phyloP scores from a whole-genome alignment of 2,888 invertebrate species.

The Drosophila parthenogenetica region DNA sequence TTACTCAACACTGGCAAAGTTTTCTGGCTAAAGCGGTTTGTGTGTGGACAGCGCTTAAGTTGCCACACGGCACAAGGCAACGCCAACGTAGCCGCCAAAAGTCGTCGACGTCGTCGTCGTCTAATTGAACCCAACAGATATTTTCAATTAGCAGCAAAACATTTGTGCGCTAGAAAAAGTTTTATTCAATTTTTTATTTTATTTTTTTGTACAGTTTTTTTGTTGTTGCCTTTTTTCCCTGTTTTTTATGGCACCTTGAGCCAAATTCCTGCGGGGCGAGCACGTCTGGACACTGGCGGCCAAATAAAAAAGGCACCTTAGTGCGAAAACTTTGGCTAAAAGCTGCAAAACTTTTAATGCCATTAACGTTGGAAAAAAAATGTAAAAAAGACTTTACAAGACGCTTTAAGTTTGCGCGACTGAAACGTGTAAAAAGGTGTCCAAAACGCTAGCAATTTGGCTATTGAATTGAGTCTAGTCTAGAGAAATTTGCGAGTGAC shows the following conservation, averaged over 20 bases:
- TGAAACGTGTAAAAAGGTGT: conserved; percentile 39
- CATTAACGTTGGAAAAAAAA: conserved; percentile 56
- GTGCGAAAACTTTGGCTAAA: conserved; percentile 62
- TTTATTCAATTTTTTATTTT: conserved; percentile 68
- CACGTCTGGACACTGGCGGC: conserved; percentile 72
- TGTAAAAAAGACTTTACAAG: conserved; percentile 30
- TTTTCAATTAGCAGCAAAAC: conserved; percentile 85
- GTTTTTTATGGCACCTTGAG: conserved; percentile 76
- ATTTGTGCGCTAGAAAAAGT: conserved; percentile 77
- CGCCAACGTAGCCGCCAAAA: conserved; percentile 36
- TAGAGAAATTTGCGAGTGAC: conserved; percentile 25
- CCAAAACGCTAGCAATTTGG: conserved; percentile 9
- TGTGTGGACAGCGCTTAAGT: conserved; percentile 52
- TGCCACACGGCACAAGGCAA: conserved; percentile 55
- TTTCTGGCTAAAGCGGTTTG: conserved; percentile 28
- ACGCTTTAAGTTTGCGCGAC: conserved; percentile 44
- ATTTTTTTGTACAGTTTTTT: conserved; percentile 24
- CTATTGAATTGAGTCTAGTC: conserved; percentile 42
- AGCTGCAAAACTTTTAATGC: conserved; percentile 82
- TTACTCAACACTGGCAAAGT: conserved; percentile 54
- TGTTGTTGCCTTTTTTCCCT: conserved; percentile 36
- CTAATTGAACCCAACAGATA: conserved; percentile 85
- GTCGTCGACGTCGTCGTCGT: conserved; percentile 68
- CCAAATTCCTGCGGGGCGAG: conserved; percentile 78
- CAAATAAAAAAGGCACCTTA: conserved; percentile 78